Evolutionary conservation across 2,113 vertebrate genomes (phyloP).

Genomic region (Phalacrocorax carbo): DNA sequence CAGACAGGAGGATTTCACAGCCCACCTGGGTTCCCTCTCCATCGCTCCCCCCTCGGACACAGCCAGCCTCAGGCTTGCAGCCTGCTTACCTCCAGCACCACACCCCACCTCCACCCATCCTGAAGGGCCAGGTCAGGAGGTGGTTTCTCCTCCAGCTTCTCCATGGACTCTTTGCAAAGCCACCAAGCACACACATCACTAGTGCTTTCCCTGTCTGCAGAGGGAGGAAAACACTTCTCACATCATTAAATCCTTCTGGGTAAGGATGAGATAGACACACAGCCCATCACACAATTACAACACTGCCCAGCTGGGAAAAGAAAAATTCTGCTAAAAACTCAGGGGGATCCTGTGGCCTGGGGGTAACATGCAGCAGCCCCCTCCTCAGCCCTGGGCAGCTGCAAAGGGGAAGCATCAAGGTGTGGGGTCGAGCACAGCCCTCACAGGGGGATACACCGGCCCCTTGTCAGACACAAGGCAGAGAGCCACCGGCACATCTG

Average conservation of each 20-base stretch:
- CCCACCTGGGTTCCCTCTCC: background rate
- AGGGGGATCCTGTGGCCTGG: background rate
- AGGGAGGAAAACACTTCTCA: background rate
- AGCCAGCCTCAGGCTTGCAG: background rate
- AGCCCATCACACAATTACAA: fast-evolving
- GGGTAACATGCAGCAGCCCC: background rate
- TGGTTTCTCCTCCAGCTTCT: background rate
- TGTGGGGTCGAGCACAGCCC: fast-evolving
- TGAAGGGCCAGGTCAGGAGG: background rate
- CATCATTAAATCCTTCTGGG: fast-evolving
- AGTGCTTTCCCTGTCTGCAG: too few relatives aligned
- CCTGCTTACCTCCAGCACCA: background rate
- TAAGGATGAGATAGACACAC: background rate
- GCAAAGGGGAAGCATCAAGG: background rate
- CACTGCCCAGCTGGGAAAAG: background rate
- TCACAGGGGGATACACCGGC: background rate
- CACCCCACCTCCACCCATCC: background rate
- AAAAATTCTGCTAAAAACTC: background rate
- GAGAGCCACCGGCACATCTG: background rate
- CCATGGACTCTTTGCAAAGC: fast-evolving
- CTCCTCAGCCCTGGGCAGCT: background rate
- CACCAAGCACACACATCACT: background rate
- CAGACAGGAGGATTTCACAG: background rate
- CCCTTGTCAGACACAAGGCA: background rate
- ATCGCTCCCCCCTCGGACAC: background rate